Evolutionary conservation across 2,888 invertebrate species (phyloP), one percentile per base, ranked within the genome.

Genomic region (Lithophane semibrunnea): DNA sequence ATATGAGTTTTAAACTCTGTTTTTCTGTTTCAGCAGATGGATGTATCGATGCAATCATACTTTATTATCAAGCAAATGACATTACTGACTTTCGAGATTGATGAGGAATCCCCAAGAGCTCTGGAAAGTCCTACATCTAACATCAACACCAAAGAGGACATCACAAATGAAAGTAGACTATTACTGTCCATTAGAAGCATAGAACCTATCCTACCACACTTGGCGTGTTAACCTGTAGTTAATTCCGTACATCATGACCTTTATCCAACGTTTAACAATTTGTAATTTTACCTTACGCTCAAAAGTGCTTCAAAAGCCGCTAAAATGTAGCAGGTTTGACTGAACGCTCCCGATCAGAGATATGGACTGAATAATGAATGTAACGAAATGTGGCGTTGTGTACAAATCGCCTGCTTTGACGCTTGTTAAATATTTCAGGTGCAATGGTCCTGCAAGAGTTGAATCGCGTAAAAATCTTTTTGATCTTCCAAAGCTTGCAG

Each of bases 281-380:
- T 81, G 60, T 24, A 75, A 78, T 79, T 37, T 37, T 72, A 72
- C 74, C 52, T 65, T 82, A 64, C 44, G 42, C 71, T 73, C 71
- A 86, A 80, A 79, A 81, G 24, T 44, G 24, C 63, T 71, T 65
- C 21, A 66, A 61, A 63, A 58, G 72, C 65, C 52, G 56, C 75
- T 79, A 88, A 83, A 85, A 80, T 69, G 73, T 49, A 70, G 75
- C 80, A 76, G 42, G 63, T 82, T 68, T 37, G 9, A 60, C 56
- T 60, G 68, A 61, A 52, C 54, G 58, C 60, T 58, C 63, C 58
- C 58, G 71, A 75, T 75, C 56, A 21, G 42, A 75, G 61, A 79
- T 79, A 82, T 75, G 49, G 54, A 60, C 72, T 88, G 83, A 87
- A 87, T 87, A 78, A 87, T 86, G 65, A 71, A 86, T 83, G 68